These are phyloP conservation scores for Benthosema pterotum DNA, from an alignment of 2,797 vertebrate genomes.

Conservation along the genomic window DNA sequence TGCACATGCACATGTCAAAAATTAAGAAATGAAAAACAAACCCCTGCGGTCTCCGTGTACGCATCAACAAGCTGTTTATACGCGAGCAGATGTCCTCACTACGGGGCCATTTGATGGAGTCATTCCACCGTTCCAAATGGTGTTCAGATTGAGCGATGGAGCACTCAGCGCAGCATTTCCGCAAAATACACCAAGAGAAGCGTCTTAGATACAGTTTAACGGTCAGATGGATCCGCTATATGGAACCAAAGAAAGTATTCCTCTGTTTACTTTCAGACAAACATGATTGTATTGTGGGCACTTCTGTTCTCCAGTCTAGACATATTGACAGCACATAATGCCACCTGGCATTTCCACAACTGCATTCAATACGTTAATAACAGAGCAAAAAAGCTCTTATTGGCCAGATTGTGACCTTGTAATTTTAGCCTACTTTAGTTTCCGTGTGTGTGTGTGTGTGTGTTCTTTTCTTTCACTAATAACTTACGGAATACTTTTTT, in stretches of 20 bases:
- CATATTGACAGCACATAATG: neutral
- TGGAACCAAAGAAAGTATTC: neutral
- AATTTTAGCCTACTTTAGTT: too few species aligned
- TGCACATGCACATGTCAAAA: constrained; percentile 8
- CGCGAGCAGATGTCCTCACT: constrained; percentile 19
- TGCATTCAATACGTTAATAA: neutral
- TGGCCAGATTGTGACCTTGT: too few species aligned
- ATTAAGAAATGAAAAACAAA: constrained; percentile 21
- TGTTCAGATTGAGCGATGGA: constrained; percentile 15
- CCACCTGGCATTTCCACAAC: neutral
- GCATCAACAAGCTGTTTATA: constrained; percentile 9
- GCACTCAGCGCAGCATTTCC: neutral
- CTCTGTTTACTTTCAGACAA: neutral
- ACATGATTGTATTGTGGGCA: neutral
- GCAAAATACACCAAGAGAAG: neutral
- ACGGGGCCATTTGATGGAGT: constrained; percentile 14
- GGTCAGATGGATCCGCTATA: neutral
- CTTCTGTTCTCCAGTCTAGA: neutral
- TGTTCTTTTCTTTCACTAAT: too few species aligned
- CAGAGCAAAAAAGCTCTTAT: too few species aligned
- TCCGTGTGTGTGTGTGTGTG: too few species aligned
- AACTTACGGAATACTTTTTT: too few species aligned
- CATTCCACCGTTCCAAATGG: neutral
- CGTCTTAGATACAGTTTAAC: neutral
- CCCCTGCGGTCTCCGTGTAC: constrained; percentile 1